Conservation (phyloP, 2,113 vertebrate genomes). For the Garra rufa region DNA sequence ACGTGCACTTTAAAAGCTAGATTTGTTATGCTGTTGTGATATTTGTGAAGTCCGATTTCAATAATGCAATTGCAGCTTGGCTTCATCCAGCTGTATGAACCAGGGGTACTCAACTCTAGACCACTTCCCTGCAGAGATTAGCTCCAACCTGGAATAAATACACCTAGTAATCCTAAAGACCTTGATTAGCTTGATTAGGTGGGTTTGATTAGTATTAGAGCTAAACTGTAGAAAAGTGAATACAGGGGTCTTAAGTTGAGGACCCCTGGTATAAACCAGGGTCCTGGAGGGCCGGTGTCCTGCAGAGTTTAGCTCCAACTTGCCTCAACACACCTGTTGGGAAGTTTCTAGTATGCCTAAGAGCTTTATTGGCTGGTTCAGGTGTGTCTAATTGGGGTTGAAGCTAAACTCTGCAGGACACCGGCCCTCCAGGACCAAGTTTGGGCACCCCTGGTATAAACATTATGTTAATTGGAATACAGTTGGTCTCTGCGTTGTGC, state of each 20-base stretch:
- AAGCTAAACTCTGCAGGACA: background rate
- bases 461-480: background rate
- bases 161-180: background rate
- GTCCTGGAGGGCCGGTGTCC: too few relatives aligned
- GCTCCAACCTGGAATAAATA: background rate
- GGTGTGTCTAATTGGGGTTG: background rate
- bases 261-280: background rate
- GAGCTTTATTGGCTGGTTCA: background rate
- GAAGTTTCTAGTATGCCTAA: too few relatives aligned
- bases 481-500: background rate
- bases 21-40: background rate
- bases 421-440: background rate
- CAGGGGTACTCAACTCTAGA: background rate
- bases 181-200: background rate
- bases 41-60: background rate
- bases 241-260: background rate
- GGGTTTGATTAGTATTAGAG: too few relatives aligned
- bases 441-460: background rate
- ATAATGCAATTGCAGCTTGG: background rate
- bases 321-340: too few relatives aligned
- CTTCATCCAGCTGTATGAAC: background rate
- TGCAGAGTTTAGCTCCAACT: too few relatives aligned
- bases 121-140: background rate
- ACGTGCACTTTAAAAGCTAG: background rate
- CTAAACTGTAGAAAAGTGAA: background rate